phyloP scores from a whole-genome alignment of 2,888 invertebrate genomes.

The Elysia crispata region DNA sequence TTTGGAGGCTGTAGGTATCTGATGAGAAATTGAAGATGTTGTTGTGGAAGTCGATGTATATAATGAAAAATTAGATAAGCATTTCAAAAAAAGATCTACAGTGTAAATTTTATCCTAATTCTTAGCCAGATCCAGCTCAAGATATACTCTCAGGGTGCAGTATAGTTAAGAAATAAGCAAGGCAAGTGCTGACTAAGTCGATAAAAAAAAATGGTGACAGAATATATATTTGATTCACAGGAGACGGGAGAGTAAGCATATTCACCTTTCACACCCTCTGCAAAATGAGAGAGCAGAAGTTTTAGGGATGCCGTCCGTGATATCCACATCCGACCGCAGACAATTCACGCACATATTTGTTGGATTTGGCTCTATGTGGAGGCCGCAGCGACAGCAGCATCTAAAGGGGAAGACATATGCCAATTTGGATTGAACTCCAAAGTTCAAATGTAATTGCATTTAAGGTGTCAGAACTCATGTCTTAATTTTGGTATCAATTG shows the following conservation, averaged over 20 bases:
- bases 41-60: too few relatives aligned
- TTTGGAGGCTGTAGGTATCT: constrained; percentile 87
- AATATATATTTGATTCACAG: too few relatives aligned
- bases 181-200: too few relatives aligned
- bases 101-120: too few relatives aligned
- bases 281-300: constrained; percentile 91
- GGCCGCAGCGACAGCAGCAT: constrained; percentile 94
- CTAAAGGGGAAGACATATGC: constrained; percentile 66
- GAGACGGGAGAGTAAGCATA: too few relatives aligned
- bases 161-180: too few relatives aligned
- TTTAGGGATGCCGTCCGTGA: constrained; percentile 97
- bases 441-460: not conserved
- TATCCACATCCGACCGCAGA: constrained; percentile 92
- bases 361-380: constrained; percentile 94
- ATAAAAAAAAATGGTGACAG: not conserved
- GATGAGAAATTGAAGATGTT: constrained; percentile 75
- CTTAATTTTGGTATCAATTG: too few relatives aligned
- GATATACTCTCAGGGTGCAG: too few relatives aligned
- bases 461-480: too few relatives aligned
- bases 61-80: too few relatives aligned
- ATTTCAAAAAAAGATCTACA: too few relatives aligned
- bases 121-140: too few relatives aligned
- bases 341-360: constrained; percentile 98
- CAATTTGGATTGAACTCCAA: constrained; percentile 1
- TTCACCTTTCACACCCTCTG: constrained; percentile 91